These are phyloP conservation scores for Microcebus tavaratra DNA, from an alignment of 2,113 vertebrate species.

Conservation along the genomic window DNA sequence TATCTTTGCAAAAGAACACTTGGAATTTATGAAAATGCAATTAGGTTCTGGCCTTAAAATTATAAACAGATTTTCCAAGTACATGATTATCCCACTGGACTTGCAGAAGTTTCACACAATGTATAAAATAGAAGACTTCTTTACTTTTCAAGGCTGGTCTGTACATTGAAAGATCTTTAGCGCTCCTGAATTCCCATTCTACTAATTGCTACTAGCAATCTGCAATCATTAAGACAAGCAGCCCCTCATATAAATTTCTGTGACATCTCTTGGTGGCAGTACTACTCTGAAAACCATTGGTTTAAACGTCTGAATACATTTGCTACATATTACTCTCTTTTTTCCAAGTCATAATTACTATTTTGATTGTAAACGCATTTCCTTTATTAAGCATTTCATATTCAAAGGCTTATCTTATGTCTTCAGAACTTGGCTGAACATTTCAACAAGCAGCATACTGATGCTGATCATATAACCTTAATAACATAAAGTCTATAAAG, in stretches of 20 bases:
- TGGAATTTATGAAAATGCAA: constrained; percentile 23
- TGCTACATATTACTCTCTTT: background rate
- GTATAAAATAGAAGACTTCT: background rate
- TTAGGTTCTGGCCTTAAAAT: background rate
- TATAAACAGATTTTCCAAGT: background rate
- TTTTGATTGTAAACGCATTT: background rate
- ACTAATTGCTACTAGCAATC: background rate
- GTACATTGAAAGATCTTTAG: background rate
- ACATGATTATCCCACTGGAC: background rate
- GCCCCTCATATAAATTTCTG: background rate
- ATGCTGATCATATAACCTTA: background rate
- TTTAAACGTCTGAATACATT: constrained; percentile 19
- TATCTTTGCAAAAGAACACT: background rate
- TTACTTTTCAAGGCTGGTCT: background rate
- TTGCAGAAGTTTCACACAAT: constrained; percentile 13
- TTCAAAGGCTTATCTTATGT: background rate
- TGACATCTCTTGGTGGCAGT: background rate
- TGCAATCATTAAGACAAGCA: background rate
- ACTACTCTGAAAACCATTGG: background rate
- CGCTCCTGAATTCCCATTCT: background rate
- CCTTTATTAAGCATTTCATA: background rate
- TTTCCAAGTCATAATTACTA: background rate
- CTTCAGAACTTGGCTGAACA: constrained; percentile 16
- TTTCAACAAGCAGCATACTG: background rate
- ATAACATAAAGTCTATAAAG: background rate